Evolutionary conservation across 2,888 invertebrate species (phyloP).

Genomic region (Patella pellucida): DNA sequence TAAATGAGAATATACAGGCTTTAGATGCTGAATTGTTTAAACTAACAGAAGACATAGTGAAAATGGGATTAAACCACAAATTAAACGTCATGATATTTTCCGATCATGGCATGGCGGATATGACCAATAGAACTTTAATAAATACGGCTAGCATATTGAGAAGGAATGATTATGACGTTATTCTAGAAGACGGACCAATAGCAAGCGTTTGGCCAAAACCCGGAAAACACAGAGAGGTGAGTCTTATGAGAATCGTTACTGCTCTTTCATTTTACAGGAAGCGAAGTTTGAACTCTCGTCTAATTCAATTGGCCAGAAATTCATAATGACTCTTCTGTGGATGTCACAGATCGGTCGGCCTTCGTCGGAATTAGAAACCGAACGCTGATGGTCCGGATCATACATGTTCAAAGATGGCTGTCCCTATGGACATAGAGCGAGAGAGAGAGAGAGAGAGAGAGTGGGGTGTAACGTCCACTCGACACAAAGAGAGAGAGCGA

Average conservation of each 20-base stretch:
- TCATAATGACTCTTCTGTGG: too few species aligned
- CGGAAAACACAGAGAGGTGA: slow-evolving; percentile 39
- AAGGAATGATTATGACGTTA: slow-evolving; percentile 31
- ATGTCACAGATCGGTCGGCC: too few species aligned
- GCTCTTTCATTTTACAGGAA: too few species aligned
- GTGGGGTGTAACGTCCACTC: too few species aligned
- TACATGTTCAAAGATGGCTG: too few species aligned
- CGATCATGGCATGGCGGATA: slow-evolving; percentile 50
- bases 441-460: too few species aligned
- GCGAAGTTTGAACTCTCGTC: too few species aligned
- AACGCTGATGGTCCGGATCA: too few species aligned
- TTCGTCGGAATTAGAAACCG: too few species aligned
- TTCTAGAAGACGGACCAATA: slow-evolving; percentile 36
- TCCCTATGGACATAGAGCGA: too few species aligned
- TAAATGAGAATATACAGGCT: slow-evolving; percentile 35
- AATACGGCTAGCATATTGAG: slow-evolving; percentile 39
- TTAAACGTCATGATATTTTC: slow-evolving; percentile 49
- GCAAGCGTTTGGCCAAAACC: slow-evolving; percentile 46
- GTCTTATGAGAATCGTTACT: neutral
- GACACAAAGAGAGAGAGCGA: too few species aligned
- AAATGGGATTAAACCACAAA: slow-evolving; percentile 25
- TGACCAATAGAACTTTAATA: slow-evolving; percentile 35
- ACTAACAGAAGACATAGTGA: slow-evolving; percentile 32
- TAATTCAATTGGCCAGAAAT: too few species aligned
- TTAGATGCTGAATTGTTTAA: slow-evolving; percentile 38